Conservation (phyloP, 2,888 invertebrate species). For the Rhimphoctona megacephalus region DNA sequence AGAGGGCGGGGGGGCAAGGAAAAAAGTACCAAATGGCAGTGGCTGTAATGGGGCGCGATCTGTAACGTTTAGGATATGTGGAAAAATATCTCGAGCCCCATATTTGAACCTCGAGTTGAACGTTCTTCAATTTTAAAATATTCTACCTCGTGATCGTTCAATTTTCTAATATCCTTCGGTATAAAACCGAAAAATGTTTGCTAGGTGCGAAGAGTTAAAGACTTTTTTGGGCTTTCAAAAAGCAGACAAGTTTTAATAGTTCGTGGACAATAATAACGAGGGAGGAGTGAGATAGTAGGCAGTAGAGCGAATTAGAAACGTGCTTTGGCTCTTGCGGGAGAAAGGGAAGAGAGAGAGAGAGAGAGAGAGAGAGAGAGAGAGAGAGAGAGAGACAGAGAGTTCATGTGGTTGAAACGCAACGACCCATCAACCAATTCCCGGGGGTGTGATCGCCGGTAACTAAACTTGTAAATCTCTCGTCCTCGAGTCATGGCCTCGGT, state of each 20-base stretch:
- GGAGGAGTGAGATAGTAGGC: background rate
- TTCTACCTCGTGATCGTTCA: background rate
- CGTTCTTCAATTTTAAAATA: background rate
- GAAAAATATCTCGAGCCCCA: slow-evolving; percentile 73
- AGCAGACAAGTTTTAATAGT: background rate
- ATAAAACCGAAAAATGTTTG: background rate
- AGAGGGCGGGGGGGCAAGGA: slow-evolving; percentile 38
- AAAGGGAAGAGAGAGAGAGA: background rate
- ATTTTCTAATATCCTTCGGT: background rate
- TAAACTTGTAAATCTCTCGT: slow-evolving; percentile 85
- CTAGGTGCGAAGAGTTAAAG: background rate
- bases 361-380: background rate
- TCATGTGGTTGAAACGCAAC: slow-evolving; percentile 60
- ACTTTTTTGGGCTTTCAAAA: background rate
- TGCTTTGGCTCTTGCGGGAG: slow-evolving; percentile 1
- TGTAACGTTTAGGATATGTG: slow-evolving; percentile 82
- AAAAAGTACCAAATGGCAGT: slow-evolving; percentile 76
- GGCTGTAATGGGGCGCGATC: slow-evolving; percentile 78
- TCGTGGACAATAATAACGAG: background rate
- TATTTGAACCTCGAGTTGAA: background rate
- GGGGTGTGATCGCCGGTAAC: slow-evolving; percentile 84
- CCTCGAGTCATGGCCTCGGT: slow-evolving; percentile 72
- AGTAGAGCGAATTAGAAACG: slow-evolving; percentile 32
- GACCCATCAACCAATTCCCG: slow-evolving; percentile 80
- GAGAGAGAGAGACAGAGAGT: slow-evolving; percentile 23